Evolutionary conservation across 2,888 invertebrate genomes (phyloP).

Genomic region (Sinotaia quadrata): DNA sequence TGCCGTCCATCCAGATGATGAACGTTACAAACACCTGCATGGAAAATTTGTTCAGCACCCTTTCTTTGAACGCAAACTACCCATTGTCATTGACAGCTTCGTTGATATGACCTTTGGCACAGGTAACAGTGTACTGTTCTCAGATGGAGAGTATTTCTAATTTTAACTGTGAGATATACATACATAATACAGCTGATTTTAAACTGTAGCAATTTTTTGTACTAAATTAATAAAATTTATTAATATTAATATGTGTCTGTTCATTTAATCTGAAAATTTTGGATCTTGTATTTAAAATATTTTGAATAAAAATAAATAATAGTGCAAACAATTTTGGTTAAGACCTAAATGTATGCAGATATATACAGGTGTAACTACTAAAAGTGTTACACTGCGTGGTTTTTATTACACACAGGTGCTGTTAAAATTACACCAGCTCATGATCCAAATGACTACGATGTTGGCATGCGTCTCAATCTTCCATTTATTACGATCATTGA

Average conservation of each 20-base stretch:
- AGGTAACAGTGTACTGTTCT: slow-evolving; percentile 79
- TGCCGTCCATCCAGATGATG: slow-evolving; percentile 93
- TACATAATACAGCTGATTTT: background rate
- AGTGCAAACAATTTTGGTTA: no score
- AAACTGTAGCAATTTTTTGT: background rate
- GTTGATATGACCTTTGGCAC: slow-evolving; percentile 97
- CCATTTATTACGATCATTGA: slow-evolving; percentile 91
- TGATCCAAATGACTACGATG: slow-evolving; percentile 96
- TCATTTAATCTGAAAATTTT: no score
- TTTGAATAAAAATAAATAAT: no score
- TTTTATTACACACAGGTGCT: slow-evolving; percentile 78
- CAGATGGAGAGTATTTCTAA: background rate
- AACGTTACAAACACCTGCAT: slow-evolving; percentile 84
- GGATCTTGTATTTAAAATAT: no score
- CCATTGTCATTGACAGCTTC: slow-evolving; percentile 92
- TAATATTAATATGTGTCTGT: no score
- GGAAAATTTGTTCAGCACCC: slow-evolving; percentile 91
- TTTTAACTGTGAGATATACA: background rate
- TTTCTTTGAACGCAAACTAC: slow-evolving; percentile 83
- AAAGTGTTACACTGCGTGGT: no score
- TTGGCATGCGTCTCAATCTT: slow-evolving; percentile 89
- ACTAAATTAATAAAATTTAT: background rate
- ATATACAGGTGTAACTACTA: no score
- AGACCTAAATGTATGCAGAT: no score
- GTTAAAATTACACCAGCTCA: slow-evolving; percentile 99